Evolutionary conservation across 2,888 invertebrate species (phyloP), one percentile per base, ranked within the genome.

Genomic region (Asteroscopus sphinx): DNA sequence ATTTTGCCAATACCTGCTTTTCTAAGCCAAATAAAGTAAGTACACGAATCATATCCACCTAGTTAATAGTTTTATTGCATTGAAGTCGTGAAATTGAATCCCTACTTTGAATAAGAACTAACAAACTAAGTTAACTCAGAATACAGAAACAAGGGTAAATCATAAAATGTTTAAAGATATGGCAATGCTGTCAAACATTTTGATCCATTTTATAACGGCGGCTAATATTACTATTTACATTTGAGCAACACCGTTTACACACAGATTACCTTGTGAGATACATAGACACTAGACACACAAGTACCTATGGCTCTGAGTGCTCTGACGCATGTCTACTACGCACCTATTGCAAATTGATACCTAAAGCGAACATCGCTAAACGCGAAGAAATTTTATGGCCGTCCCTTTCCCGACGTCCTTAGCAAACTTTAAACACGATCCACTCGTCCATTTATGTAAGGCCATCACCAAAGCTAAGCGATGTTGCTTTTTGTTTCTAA

Each of bases 401-500:
- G 49, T 57, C 36, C 68, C 68, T 73, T 76, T 67, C 41, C 49
- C 57, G 67, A 59, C 60, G 53, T 63, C 47, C 58, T 63, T 69
- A 59, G 55, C 67, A 45, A 59, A 56, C 33, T 64, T 39, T 35
- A 49, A 59, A 49, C 71, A 64, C 65, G 60, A 71, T 77, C 77
- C 73, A 69, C 59, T 66, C 79, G 72, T 64, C 83, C 83, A 68
- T 82, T 75, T 82, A 78, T 52, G 80, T 68, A 60, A 46, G 55
- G 49, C 47, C 62, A 46, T 48, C 61, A 48, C 55, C 65, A 55
- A 61, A 72, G 66, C 62, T 46, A 55, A 63, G 57, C 13, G 57
- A 58, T 57, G 57, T 61, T 12, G 71, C 58, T 90, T 92, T 91
- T 92, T 90, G 80, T 82, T 75, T 87, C 91, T 90, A 91, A 89